These are phyloP conservation scores for Cranoglanis bouderius DNA, from an alignment of 2,113 vertebrate species.

Conservation along the genomic window DNA sequence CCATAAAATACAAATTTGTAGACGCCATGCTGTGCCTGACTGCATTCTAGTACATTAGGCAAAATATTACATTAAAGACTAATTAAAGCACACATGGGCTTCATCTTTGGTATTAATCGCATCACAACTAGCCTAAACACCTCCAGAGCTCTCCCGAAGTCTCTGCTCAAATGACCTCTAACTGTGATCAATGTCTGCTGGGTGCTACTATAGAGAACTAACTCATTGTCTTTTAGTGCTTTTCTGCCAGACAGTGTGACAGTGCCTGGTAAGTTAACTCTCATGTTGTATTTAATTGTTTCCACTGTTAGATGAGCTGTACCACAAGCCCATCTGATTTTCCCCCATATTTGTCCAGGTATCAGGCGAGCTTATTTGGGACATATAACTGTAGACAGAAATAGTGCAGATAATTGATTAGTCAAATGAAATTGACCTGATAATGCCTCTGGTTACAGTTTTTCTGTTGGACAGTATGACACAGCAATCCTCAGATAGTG, in stretches of 20 bases:
- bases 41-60: too few species aligned
- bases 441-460: background rate
- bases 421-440: background rate
- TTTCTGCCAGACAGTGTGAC: background rate
- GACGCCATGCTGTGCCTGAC: too few species aligned
- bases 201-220: background rate
- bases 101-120: slow-evolving; percentile 39
- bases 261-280: background rate
- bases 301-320: background rate
- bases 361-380: background rate
- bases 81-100: slow-evolving; percentile 39
- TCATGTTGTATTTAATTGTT: background rate
- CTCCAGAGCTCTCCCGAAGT: slow-evolving; percentile 21
- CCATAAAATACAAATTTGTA: background rate
- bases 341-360: background rate
- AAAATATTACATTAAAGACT: too few species aligned
- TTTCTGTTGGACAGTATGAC: background rate
- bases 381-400: background rate
- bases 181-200: slow-evolving; percentile 38
- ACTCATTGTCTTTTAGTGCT: background rate
- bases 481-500: background rate
- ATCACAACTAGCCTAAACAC: slow-evolving; percentile 40
- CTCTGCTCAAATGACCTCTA: slow-evolving; percentile 30
- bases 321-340: background rate
- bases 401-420: background rate